Conservation (phyloP, 2,797 vertebrate species). For the Acanthurus lineatus region DNA sequence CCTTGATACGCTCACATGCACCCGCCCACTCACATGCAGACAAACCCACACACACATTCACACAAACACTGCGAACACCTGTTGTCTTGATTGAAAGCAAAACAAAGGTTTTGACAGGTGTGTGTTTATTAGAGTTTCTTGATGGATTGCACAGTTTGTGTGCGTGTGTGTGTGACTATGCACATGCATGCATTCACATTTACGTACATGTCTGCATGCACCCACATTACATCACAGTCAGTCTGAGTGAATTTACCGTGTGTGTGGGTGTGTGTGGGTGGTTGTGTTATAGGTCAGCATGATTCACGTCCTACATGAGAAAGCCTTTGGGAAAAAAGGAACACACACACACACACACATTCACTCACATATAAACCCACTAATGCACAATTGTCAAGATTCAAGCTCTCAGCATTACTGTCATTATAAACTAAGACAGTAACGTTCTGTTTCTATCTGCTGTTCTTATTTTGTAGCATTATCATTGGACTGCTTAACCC, state of each 20-base stretch:
- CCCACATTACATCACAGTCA: conserved; percentile 24
- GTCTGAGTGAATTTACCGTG: conserved; percentile 24
- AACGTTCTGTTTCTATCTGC: neutral
- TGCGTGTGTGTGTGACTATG: neutral
- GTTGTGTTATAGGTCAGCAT: conserved; percentile 41
- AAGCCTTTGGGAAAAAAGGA: conserved; percentile 17
- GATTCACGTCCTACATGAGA: conserved; percentile 45
- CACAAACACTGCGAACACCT: conserved; percentile 21
- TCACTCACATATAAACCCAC: neutral
- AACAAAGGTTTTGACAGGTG: too few relatives aligned
- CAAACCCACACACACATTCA: neutral
- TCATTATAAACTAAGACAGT: neutral
- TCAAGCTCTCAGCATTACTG: neutral
- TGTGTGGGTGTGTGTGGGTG: conserved; percentile 32
- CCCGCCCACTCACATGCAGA: neutral
- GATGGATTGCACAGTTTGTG: conserved; percentile 12
- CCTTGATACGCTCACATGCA: neutral
- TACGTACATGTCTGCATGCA: neutral
- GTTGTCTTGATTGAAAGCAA: neutral
- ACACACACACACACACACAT: conserved; percentile 21
- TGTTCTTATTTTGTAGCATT: neutral
- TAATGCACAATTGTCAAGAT: conserved; percentile 7
- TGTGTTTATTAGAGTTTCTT: conserved; percentile 12
- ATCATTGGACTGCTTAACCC: neutral
- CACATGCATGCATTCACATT: neutral